Base-by-base conservation (phyloP, 2,888 invertebrate species). In the Quadroppia sp. region DNA sequence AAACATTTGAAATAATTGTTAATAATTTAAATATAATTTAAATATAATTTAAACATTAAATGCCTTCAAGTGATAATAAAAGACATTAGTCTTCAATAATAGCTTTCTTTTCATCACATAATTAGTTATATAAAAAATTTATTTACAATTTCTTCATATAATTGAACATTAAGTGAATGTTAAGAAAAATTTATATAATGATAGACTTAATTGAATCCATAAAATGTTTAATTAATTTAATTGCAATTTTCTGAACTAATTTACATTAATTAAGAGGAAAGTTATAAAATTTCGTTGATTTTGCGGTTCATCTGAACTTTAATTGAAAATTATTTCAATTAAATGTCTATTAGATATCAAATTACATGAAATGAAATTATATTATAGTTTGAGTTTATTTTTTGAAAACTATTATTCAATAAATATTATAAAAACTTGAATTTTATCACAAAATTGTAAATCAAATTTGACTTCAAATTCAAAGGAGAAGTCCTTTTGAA, bases 171-270 rank as follows among this genome's bases (percentile, higher is more conserved):
- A 7, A 45, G 3, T n/a, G 20, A 50, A 50, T 4, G 4, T 50
- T 50, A 50, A 50, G 50, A 11, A 50, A 45, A 23, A 50, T 20
- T 45, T 20, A 50, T 50, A 20, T 50, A 50, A 50, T 50, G 50
- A 20, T 23, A 7, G 11, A 50, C n/a, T 20, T 50, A 50, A 50
- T 50, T 50, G 23, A 4, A 23, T n/a, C 11, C 50, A 23, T 50
- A 50, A 50, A 50, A 50, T 6, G 50, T 50, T n/a, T 50, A n/a
- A 50, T 50, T 50, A 50, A 50, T 7, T 50, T 50, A 50, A 20
- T 20, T 45, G 17, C 13, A 3, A 50, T 20, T 50, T 50, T 20
- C 3, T 50, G n/a, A 20, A 50, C 50, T 50, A n/a, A 50, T 50
- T 50, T 50, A 4, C 50, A 50, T 50, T 50, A n/a, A 50, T 50